A percentile compares a stretch with the other conserved stretches of the same genome.
Evolutionary conservation across 2,797 vertebrate species (phyloP).

Genomic region (Neopelma chrysocephalum): DNA sequence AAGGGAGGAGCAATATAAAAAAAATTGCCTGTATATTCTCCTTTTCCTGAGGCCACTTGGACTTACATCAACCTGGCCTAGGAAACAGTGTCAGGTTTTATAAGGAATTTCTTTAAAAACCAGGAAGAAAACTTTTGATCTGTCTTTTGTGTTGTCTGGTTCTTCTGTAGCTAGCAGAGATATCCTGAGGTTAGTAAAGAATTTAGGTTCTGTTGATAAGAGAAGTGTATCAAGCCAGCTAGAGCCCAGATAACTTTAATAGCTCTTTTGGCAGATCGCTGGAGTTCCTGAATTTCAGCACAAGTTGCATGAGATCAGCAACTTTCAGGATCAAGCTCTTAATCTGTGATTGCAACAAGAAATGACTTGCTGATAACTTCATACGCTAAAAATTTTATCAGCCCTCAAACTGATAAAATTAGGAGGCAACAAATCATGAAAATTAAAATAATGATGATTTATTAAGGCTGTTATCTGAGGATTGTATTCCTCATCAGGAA

Average conservation of each 20-base stretch:
- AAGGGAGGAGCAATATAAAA: background rate
- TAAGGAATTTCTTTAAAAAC: background rate
- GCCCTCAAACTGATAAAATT: background rate
- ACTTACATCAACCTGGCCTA: background rate
- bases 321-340: background rate
- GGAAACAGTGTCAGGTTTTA: background rate
- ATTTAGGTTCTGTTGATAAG: background rate
- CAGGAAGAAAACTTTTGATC: background rate
- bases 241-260: background rate
- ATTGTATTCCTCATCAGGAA: background rate
- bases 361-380: slow-evolving; percentile 36
- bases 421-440: background rate
- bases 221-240: background rate
- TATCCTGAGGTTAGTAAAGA: background rate
- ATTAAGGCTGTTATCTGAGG: background rate
- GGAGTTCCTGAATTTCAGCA: background rate
- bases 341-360: slow-evolving; percentile 9
- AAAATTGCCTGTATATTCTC: background rate
- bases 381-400: slow-evolving; percentile 28
- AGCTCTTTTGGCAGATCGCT: background rate
- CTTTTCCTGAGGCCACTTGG: background rate
- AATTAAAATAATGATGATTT: slow-evolving; percentile 28
- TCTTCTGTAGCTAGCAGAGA: background rate
- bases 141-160: background rate
- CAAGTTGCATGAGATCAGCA: background rate